Evolutionary conservation across 2,888 invertebrate species (phyloP).

Genomic region (Thumatha senex): DNA sequence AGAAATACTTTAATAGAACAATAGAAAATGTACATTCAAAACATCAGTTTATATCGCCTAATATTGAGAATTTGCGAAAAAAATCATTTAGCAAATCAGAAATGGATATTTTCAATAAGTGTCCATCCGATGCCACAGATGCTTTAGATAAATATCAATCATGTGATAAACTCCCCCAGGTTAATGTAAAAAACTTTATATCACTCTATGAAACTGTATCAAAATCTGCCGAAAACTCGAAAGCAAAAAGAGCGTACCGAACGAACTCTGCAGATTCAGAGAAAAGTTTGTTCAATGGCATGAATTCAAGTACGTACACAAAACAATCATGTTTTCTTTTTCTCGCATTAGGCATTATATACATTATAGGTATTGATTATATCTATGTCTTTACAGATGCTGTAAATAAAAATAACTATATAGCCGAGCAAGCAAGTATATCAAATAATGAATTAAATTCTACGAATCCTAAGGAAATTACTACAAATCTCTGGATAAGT

Average conservation of each 20-base stretch:
- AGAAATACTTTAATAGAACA: slow-evolving; percentile 33
- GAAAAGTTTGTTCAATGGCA: slow-evolving; percentile 51
- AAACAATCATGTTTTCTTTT: neutral
- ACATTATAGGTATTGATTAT: neutral
- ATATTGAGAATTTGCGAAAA: slow-evolving; percentile 46
- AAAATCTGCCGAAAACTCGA: slow-evolving; percentile 49
- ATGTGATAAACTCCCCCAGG: slow-evolving; percentile 72
- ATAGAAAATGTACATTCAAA: slow-evolving; percentile 39
- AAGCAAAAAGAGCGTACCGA: slow-evolving; percentile 43
- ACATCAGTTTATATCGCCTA: slow-evolving; percentile 15
- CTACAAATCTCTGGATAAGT: slow-evolving; percentile 37
- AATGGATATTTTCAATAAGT: slow-evolving; percentile 76
- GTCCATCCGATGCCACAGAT: slow-evolving; percentile 42
- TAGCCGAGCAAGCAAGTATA: slow-evolving; percentile 13
- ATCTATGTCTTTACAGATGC: slow-evolving; percentile 44
- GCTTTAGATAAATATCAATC: slow-evolving; percentile 72
- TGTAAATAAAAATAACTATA: slow-evolving; percentile 37
- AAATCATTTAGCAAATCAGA: slow-evolving; percentile 75
- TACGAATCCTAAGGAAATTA: slow-evolving; percentile 23
- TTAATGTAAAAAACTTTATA: slow-evolving; percentile 72
- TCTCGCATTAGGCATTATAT: neutral
- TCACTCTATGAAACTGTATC: slow-evolving; percentile 71
- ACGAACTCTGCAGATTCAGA: slow-evolving; percentile 48
- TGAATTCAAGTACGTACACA: slow-evolving; percentile 56
- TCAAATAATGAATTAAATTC: slow-evolving; percentile 23